Evolutionary conservation across 2,888 invertebrate genomes (phyloP), one percentile per base, ranked within the genome.

Genomic region (Drosophila meridionalis): DNA sequence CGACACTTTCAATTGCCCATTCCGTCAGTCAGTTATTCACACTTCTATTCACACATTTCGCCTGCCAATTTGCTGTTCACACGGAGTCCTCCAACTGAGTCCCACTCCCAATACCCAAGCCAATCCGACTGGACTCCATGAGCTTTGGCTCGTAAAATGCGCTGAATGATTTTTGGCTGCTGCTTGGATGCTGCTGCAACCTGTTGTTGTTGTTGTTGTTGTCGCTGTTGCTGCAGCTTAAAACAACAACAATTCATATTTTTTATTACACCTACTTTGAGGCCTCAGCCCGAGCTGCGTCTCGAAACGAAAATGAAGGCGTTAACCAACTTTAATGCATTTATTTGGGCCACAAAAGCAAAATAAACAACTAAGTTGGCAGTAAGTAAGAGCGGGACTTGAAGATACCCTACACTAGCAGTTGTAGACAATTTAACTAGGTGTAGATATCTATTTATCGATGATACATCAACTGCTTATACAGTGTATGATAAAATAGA

Each of bases 281-380:
- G 68, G 47, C 55, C 38, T 36, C 42, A 48, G 55, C 52, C 40
- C 34, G 58, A 38, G 50, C 63, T 53, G 34, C 48, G 59, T 43
- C 57, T 58, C 40, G 36, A 20, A 30, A 42, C 52, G 38, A 61
- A 87, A 85, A 80, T 80, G 84, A 82, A 87, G 90, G 90, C 91
- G 90, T 91, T 84, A 82, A 89, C 91, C 90, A 83, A 90, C 82
- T 89, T 91, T 91, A 89, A 91, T 91, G 87, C 89, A 91, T 91
- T 91, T 91, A 91, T 91, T 89, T 90, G 89, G 88, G 83, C 86
- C 85, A 89, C 85, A 83, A 87, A 76, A 70, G 26, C 64, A 76
- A 72, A 65, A 60, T 59, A 68, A 69, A 66, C 67, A 69, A 56
- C 60, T 14, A 9, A 58, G 34, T 43, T 30, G 26, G 11, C 32